These are phyloP conservation scores for Stichopus chloronotus DNA, from an alignment of 35 echinoderm and acorn worm species.

Conservation along the genomic window DNA sequence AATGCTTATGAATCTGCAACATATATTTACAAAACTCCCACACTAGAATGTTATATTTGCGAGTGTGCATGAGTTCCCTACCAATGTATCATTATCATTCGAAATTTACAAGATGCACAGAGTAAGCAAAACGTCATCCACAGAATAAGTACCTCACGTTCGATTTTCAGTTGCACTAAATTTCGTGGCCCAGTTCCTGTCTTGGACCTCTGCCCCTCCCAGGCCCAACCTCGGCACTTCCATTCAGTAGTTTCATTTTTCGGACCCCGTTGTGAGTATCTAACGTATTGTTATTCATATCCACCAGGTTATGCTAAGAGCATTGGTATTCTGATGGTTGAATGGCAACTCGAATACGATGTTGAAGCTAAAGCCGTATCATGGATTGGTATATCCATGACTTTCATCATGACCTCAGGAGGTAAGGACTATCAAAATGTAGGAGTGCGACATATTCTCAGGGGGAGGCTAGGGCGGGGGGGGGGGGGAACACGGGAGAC, in stretches of 20 bases:
- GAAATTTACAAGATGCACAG: not conserved
- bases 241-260: not conserved
- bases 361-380: not conserved
- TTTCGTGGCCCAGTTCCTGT: not conserved
- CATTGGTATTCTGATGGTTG: no score
- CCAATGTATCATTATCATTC: no score
- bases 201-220: not conserved
- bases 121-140: not conserved
- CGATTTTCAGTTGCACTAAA: not conserved
- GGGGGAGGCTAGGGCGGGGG: not conserved
- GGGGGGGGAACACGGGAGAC: not conserved
- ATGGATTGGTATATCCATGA: constrained; percentile 1
- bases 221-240: no score
- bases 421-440: not conserved
- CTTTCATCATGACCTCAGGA: not conserved
- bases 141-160: not conserved
- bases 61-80: no score
- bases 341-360: no score
- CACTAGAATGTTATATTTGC: no score
- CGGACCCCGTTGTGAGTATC: not conserved
- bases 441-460: not conserved
- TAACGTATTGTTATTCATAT: not conserved
- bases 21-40: no score
- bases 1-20: no score
- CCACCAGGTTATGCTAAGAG: not conserved